A percentile compares a stretch with the other conserved stretches of the same genome.
These are phyloP conservation scores for Mimas tiliae DNA, from an alignment of 2,888 invertebrate species.

Conservation along the genomic window DNA sequence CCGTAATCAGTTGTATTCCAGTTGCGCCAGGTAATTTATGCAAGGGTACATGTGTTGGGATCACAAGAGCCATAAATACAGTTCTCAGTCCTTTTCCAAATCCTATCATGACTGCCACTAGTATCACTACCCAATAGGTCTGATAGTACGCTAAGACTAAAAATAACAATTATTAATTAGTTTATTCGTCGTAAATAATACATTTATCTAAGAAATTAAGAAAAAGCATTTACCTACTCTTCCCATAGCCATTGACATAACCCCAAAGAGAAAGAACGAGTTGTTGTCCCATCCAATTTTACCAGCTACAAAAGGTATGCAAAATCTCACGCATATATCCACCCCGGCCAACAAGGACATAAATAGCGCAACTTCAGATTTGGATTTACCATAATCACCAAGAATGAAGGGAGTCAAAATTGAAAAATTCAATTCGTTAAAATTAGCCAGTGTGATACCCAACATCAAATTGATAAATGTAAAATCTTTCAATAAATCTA, in stretches of 20 bases:
- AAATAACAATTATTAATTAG: slow-evolving; percentile 43
- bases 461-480: slow-evolving; percentile 89
- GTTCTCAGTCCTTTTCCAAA: slow-evolving; percentile 89
- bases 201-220: background rate
- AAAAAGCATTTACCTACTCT: slow-evolving; percentile 81
- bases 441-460: slow-evolving; percentile 89
- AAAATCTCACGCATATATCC: slow-evolving; percentile 87
- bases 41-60: slow-evolving; percentile 89
- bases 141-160: slow-evolving; percentile 86
- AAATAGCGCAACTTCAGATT: slow-evolving; percentile 86
- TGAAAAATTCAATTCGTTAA: slow-evolving; percentile 90
- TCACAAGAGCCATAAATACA: slow-evolving; percentile 90
- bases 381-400: slow-evolving; percentile 86
- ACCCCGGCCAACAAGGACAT: slow-evolving; percentile 88
- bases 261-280: slow-evolving; percentile 88
- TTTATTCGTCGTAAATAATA: slow-evolving; percentile 5
- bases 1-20: slow-evolving; percentile 87
- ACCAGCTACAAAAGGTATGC: slow-evolving; percentile 88
- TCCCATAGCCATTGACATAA: slow-evolving; percentile 87
- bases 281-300: slow-evolving; percentile 89
- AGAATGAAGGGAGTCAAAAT: slow-evolving; percentile 89
- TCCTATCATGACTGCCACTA: slow-evolving; percentile 87
- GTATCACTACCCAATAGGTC: slow-evolving; percentile 80
- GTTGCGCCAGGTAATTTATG: slow-evolving; percentile 89
- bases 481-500: slow-evolving; percentile 88